Evolutionary conservation across 1,140 invertebrate genomes (phyloP).

Genomic region (Meloidogyne chitwoodi): DNA sequence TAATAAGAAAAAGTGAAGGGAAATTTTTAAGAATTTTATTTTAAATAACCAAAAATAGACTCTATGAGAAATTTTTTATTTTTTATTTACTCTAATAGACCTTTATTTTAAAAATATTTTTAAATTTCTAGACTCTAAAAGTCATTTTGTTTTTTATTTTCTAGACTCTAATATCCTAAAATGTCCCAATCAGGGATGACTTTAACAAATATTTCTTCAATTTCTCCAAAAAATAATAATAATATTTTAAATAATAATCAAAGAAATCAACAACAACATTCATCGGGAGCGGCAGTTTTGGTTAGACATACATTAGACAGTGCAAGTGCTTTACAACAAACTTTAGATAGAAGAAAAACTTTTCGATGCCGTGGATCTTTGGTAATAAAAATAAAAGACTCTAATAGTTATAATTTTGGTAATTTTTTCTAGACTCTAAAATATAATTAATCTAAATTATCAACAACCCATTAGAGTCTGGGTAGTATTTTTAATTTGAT

Average conservation of each 20-base stretch:
- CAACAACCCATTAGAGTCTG: background rate
- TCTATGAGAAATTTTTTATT: too few species aligned
- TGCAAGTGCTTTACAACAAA: slow-evolving; percentile 38
- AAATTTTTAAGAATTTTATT: too few species aligned
- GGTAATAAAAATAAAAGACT: slow-evolving; percentile 33
- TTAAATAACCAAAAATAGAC: too few species aligned
- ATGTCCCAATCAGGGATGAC: background rate
- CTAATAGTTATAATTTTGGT: too few species aligned
- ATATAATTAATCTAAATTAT: background rate
- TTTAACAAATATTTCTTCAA: background rate
- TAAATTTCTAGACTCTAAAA: background rate
- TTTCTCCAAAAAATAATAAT: background rate
- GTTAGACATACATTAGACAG: slow-evolving; percentile 11
- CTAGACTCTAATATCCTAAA: too few species aligned
- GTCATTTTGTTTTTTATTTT: background rate
- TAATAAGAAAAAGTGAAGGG: background rate
- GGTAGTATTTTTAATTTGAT: background rate
- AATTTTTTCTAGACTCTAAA: too few species aligned
- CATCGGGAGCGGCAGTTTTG: slow-evolving; percentile 12
- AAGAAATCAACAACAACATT: slow-evolving; percentile 9
- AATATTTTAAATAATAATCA: background rate
- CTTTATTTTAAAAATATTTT: background rate
- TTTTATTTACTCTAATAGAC: background rate
- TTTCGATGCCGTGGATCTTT: slow-evolving; percentile 40
- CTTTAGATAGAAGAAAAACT: slow-evolving; percentile 41